These are phyloP conservation scores for Psittacula echo DNA, from an alignment of 2,797 vertebrate species.

Conservation along the genomic window DNA sequence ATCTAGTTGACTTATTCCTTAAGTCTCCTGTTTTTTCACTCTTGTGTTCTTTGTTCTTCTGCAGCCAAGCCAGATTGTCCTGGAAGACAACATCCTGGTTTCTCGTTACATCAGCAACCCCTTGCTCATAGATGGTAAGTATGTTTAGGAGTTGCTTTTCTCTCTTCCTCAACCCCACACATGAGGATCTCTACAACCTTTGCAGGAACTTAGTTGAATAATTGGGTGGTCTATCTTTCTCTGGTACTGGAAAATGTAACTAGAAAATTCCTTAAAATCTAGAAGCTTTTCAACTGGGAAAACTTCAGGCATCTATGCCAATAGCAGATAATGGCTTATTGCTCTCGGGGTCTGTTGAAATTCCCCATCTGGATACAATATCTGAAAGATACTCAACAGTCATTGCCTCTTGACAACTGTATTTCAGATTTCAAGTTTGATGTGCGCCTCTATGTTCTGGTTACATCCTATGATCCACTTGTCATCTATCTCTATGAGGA, in stretches of 20 bases:
- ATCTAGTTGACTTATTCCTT: neutral
- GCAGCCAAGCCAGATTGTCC: constrained; percentile 92
- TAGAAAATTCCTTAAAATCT: neutral
- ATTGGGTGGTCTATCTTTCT: neutral
- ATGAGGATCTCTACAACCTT: neutral
- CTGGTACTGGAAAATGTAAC: neutral
- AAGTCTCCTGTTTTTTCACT: neutral
- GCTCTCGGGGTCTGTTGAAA: neutral
- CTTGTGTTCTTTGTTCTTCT: constrained; percentile 53
- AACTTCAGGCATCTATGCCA: neutral
- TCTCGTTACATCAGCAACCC: constrained; percentile 96
- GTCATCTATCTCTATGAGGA: constrained; percentile 96
- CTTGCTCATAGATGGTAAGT: constrained; percentile 94
- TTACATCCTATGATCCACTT: constrained; percentile 95
- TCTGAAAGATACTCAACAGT: neutral
- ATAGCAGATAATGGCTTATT: neutral
- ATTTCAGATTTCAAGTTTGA: constrained; percentile 97
- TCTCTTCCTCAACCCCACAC: neutral
- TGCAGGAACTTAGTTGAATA: neutral
- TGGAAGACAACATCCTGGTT: constrained; percentile 95
- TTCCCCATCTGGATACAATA: neutral
- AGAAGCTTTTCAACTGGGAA: neutral
- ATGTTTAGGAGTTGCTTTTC: neutral
- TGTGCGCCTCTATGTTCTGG: constrained; percentile 92
- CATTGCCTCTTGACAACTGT: constrained; percentile 2